A percentile compares a stretch with the other conserved stretches of the same genome.
Evolutionary conservation across 2,888 invertebrate species (phyloP).

Genomic region (Dione vanillae): DNA sequence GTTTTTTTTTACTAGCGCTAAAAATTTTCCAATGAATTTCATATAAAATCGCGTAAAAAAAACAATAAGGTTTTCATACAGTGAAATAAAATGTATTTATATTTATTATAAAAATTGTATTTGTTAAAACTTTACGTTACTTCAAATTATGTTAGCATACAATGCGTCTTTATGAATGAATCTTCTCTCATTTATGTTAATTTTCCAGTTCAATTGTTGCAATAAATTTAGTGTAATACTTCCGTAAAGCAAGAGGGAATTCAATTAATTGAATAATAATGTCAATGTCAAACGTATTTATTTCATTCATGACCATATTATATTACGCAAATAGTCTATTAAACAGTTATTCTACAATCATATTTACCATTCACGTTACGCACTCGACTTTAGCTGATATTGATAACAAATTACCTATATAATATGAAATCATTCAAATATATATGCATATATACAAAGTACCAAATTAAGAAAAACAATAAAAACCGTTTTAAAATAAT

Average conservation of each 20-base stretch:
- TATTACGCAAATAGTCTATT: background rate
- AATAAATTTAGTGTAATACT: background rate
- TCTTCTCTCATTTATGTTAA: background rate
- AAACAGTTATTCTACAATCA: background rate
- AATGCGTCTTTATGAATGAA: constrained; percentile 4
- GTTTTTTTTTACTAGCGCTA: no score
- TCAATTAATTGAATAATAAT: constrained; percentile 1
- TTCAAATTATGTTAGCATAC: background rate
- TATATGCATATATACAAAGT: no score
- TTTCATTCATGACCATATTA: background rate
- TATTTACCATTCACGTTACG: background rate
- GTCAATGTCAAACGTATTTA: constrained; percentile 11
- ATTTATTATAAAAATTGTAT: no score
- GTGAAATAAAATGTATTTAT: no score
- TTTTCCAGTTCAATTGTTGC: background rate
- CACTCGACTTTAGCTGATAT: background rate
- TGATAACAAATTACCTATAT: background rate
- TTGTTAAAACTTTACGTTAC: no score
- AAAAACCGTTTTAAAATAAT: no score
- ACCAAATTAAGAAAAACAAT: no score
- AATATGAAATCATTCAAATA: background rate
- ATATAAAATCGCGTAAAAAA: no score
- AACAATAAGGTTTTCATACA: no score
- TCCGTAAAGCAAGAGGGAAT: constrained; percentile 7
- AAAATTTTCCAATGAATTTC: no score